Evolutionary conservation across 2,888 invertebrate species (phyloP), one percentile per base, ranked within the genome.

Genomic region (Drosophila anomelani): DNA sequence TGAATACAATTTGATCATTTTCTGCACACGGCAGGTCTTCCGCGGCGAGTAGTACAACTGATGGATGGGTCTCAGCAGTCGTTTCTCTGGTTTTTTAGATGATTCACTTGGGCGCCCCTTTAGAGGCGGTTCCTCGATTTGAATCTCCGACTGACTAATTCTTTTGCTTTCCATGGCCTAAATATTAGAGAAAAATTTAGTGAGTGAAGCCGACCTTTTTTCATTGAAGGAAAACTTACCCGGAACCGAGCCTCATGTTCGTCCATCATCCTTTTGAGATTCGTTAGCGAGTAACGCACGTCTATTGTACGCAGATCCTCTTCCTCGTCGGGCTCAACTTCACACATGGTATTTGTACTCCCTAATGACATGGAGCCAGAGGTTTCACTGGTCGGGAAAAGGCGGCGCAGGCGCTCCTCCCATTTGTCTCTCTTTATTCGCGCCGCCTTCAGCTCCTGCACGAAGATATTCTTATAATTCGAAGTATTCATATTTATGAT

Each of bases 11-110:
- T 32, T 17, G 4, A n/a, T 36, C 0, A 60, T 32, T 20, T 43
- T 55, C 13, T 64, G 72, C 32, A 68, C 63, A 9, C 81, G 84
- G 9, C 67, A 60, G 2, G 82, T 83, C 13, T 53, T 64, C 0
- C 79, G 64, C 3, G 82, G 89, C 7, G 54, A 7, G 49, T 83
- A 84, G 26, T 46, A 86, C 12, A 88, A 47, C 2, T 67, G 46
- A 3, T 67, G 23, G 6, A 49, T 7, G 7, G 51, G 17, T 10
- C 32, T 17, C 4, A 41, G 10, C 10, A 5, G 1, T 10, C 10
- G 41, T 41, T 17, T 10, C 17, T 41, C 41, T 5, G 2, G 4
- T 17, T 41, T 41, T 10, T 41, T 17, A 4, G 41, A 17, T 17
- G 41, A 5, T 17, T 17, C 4, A 1, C 39, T 5, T 39, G 39